phyloP scores from a whole-genome alignment of 2,888 invertebrate species.

The Dusona sp. region DNA sequence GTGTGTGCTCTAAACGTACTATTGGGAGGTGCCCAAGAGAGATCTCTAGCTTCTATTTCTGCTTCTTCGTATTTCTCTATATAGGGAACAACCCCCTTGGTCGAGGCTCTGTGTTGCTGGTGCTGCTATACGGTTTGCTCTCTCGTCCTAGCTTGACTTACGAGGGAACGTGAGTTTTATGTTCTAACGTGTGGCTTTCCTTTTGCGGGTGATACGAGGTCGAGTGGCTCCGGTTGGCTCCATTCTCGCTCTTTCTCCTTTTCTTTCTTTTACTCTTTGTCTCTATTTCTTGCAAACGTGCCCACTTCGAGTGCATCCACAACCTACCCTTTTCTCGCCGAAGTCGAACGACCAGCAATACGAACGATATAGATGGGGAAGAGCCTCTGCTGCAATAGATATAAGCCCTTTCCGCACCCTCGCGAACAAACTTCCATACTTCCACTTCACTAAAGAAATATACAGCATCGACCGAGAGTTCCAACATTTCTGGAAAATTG shows the following conservation, averaged over 20 bases:
- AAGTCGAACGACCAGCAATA: constrained; percentile 51
- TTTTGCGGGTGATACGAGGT: constrained; percentile 60
- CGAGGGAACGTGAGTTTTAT: constrained; percentile 69
- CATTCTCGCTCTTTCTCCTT: constrained; percentile 34
- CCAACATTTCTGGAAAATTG: constrained; percentile 13
- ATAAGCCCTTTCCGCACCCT: constrained; percentile 5
- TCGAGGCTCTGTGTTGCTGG: constrained; percentile 6
- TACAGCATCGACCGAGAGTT: constrained; percentile 11
- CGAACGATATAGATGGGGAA: constrained; percentile 29
- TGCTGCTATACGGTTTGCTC: constrained; percentile 15
- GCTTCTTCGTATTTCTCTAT: constrained; percentile 46
- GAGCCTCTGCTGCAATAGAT: constrained; percentile 16
- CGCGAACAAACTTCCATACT: constrained; percentile 43
- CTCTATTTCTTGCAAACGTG: background rate
- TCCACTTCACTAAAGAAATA: constrained; percentile 26
- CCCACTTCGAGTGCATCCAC: constrained; percentile 41
- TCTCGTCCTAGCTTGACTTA: constrained; percentile 63
- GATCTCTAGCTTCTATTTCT: constrained; percentile 46
- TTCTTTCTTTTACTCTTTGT: constrained; percentile 28
- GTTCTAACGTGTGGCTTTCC: constrained; percentile 58
- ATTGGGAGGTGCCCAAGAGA: constrained; percentile 15
- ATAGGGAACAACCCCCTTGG: background rate
- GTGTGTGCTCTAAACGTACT: constrained; percentile 11
- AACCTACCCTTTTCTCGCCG: constrained; percentile 41
- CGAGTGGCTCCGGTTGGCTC: constrained; percentile 59